A percentile compares a stretch with the other conserved stretches of the same genome.
Evolutionary conservation across 2,113 vertebrate species (phyloP).

Genomic region (Caloenas nicobarica): DNA sequence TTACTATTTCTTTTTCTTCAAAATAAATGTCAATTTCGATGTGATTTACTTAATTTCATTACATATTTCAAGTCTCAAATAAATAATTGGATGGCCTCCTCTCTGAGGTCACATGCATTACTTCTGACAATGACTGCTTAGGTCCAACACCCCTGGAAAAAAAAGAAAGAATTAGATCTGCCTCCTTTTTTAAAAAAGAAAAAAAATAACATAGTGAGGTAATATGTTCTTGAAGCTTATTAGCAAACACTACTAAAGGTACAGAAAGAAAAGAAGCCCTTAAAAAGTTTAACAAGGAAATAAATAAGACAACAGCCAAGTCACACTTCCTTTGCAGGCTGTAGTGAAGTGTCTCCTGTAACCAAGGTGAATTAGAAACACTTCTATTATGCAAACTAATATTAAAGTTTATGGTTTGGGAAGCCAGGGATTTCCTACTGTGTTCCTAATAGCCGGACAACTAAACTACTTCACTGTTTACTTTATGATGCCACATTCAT

Average conservation of each 20-base stretch:
- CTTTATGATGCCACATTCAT: slow-evolving; percentile 44
- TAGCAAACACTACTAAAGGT: background rate
- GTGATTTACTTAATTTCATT: background rate
- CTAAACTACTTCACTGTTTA: slow-evolving; percentile 42
- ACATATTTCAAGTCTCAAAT: background rate
- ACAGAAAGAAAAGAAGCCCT: background rate
- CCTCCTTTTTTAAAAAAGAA: background rate
- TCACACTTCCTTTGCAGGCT: background rate
- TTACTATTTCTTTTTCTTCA: background rate
- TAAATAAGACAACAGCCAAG: background rate
- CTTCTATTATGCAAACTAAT: slow-evolving; percentile 34
- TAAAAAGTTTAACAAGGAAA: background rate
- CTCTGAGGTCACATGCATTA: background rate
- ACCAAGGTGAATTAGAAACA: slow-evolving; percentile 15
- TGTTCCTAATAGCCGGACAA: slow-evolving; percentile 41
- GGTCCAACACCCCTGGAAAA: background rate
- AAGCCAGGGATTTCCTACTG: slow-evolving; percentile 36
- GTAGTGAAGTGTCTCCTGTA: background rate
- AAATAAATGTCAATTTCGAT: background rate
- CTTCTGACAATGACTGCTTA: background rate
- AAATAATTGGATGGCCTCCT: background rate
- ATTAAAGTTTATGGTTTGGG: slow-evolving; percentile 37
- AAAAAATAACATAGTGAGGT: background rate
- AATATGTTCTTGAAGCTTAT: background rate
- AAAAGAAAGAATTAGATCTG: background rate